These are phyloP conservation scores for Callionymus lyra DNA, from an alignment of 2,113 vertebrate genomes.

Conservation along the genomic window DNA sequence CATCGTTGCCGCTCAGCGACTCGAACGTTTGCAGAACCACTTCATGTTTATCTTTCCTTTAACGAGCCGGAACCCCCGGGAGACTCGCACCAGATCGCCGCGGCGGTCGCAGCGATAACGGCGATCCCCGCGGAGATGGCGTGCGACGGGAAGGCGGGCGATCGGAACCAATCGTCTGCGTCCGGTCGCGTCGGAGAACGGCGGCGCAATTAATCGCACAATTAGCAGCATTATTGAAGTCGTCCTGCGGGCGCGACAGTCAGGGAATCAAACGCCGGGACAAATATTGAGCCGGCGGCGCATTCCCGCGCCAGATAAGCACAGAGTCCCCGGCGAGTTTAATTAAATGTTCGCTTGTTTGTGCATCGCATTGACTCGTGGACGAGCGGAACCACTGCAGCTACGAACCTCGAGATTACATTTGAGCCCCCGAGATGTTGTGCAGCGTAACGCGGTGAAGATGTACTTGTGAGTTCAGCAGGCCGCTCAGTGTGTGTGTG, in stretches of 20 bases:
- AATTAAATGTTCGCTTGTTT: slow-evolving; percentile 29
- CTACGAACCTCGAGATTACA: slow-evolving; percentile 33
- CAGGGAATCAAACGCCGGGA: slow-evolving; percentile 4
- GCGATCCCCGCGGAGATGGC: neutral
- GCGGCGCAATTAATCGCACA: slow-evolving; percentile 34
- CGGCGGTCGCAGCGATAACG: neutral
- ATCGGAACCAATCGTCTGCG: slow-evolving; percentile 16
- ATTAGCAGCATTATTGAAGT: slow-evolving; percentile 39
- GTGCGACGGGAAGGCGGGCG: neutral
- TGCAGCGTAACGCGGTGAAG: slow-evolving; percentile 25
- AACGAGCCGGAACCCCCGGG: too few species aligned
- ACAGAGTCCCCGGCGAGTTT: slow-evolving; percentile 30
- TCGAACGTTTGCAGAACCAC: too few species aligned
- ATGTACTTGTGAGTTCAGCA: slow-evolving; percentile 15
- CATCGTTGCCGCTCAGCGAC: too few species aligned
- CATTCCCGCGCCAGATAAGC: slow-evolving; percentile 16
- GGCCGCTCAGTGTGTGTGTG: slow-evolving; percentile 4
- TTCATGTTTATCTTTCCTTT: too few species aligned
- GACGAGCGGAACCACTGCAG: neutral
- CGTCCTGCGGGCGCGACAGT: slow-evolving; percentile 6
- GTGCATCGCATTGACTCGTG: slow-evolving; percentile 1
- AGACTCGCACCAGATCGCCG: too few species aligned
- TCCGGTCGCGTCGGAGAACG: slow-evolving; percentile 21
- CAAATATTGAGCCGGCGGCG: slow-evolving; percentile 10
- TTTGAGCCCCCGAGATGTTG: slow-evolving; percentile 22